Evolutionary conservation across 2,113 vertebrate genomes (phyloP).

Genomic region (Pantherophis guttatus): DNA sequence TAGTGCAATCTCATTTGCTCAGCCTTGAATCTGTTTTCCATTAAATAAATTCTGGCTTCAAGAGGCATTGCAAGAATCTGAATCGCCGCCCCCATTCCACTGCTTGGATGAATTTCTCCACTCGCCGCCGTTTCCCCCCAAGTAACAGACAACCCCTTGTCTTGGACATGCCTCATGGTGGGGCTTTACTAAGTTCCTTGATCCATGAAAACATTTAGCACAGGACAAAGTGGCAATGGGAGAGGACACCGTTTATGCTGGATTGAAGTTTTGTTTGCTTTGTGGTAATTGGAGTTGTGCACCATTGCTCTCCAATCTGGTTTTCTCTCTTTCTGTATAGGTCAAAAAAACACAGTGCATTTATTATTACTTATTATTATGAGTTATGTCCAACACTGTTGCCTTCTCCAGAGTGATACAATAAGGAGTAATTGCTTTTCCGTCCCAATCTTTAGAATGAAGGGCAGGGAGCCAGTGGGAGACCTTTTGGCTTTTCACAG

Average conservation of each 20-base stretch:
- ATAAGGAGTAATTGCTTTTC: not conserved
- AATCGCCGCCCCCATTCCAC: not conserved
- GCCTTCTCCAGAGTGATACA: not conserved
- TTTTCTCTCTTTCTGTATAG: not conserved
- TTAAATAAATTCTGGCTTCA: slow-evolving; percentile 26
- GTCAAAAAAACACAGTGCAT: not conserved
- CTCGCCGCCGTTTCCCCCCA: not conserved
- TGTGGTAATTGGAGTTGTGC: not conserved
- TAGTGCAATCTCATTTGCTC: not conserved
- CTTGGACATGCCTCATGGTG: not conserved
- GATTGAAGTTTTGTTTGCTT: not conserved
- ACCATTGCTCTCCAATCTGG: not conserved
- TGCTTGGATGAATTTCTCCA: not conserved
- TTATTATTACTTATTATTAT: not conserved
- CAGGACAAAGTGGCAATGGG: not conserved
- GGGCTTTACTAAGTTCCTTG: not conserved
- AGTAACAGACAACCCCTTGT: not conserved
- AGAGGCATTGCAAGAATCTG: not conserved
- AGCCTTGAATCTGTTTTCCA: slow-evolving; percentile 45
- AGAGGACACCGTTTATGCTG: not conserved
- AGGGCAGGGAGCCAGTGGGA: too few relatives aligned
- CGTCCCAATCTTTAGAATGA: not conserved
- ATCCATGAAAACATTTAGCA: not conserved
- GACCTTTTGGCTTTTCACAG: not conserved
- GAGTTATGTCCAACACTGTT: not conserved